phyloP scores from a whole-genome alignment of 2,113 vertebrate species.

The Hyla sarda region DNA sequence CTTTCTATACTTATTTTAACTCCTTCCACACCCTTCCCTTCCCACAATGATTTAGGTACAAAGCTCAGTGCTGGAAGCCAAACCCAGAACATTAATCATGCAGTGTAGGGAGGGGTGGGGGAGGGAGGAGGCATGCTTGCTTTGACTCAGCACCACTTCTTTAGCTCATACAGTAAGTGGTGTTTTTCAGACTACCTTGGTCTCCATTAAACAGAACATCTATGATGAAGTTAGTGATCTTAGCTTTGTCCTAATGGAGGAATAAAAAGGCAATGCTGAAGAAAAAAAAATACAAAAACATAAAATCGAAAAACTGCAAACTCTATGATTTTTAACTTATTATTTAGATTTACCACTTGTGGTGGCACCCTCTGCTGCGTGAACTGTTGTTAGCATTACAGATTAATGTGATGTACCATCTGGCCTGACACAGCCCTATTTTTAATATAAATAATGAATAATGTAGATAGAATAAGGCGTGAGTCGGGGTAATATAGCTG shows the following conservation, averaged over 20 bases:
- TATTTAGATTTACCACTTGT: background rate
- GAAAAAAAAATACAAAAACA: background rate
- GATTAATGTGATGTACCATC: background rate
- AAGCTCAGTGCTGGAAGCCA: no score
- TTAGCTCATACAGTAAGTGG: no score
- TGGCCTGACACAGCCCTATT: slow-evolving; percentile 3
- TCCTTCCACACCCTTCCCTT: no score
- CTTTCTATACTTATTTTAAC: no score
- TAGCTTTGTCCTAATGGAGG: no score
- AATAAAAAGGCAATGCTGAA: background rate
- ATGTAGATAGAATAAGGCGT: background rate
- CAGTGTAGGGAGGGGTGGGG: no score
- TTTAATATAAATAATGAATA: slow-evolving; percentile 15
- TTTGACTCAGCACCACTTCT: no score
- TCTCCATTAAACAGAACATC: background rate
- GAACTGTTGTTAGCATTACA: background rate
- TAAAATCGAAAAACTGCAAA: no score
- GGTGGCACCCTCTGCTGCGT: background rate
- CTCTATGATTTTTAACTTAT: background rate
- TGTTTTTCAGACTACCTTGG: background rate
- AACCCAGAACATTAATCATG: no score
- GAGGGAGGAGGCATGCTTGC: no score
- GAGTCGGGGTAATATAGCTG: background rate
- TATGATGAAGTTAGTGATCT: no score
- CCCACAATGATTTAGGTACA: no score